These are phyloP conservation scores for Turritopsis dohrnii DNA, from an alignment of 30 jellyfish, hydroid and myxozoan genomes.

Conservation along the genomic window DNA sequence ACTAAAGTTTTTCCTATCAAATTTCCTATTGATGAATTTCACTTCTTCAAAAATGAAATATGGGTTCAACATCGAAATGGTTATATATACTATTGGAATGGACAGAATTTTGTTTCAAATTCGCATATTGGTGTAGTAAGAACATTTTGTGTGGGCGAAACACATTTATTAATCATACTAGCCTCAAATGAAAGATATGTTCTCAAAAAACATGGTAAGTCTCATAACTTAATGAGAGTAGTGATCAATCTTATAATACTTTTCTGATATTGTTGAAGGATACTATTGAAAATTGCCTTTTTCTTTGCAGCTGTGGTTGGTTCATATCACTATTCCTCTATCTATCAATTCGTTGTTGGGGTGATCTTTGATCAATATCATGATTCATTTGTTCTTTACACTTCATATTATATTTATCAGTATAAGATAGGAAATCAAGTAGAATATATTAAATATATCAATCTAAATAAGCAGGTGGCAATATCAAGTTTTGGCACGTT, in stretches of 20 bases:
- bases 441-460: no score
- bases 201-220: neutral
- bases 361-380: neutral
- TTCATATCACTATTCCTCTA: no score
- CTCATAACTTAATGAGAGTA: neutral
- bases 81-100: neutral
- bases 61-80: neutral
- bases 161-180: neutral
- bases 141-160: neutral
- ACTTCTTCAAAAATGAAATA: neutral
- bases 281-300: no score
- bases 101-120: neutral
- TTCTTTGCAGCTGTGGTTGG: no score
- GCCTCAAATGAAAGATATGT: neutral
- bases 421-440: neutral
- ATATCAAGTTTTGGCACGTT: neutral
- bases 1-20: neutral
- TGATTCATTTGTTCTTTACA: neutral
- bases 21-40: neutral
- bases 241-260: no score
- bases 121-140: neutral
- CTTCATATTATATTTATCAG: no score
- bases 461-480: neutral
- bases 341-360: neutral
- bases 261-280: no score